Evolutionary conservation across 1,140 invertebrate species (phyloP).

Genomic region (Zaprionus davidi): DNA sequence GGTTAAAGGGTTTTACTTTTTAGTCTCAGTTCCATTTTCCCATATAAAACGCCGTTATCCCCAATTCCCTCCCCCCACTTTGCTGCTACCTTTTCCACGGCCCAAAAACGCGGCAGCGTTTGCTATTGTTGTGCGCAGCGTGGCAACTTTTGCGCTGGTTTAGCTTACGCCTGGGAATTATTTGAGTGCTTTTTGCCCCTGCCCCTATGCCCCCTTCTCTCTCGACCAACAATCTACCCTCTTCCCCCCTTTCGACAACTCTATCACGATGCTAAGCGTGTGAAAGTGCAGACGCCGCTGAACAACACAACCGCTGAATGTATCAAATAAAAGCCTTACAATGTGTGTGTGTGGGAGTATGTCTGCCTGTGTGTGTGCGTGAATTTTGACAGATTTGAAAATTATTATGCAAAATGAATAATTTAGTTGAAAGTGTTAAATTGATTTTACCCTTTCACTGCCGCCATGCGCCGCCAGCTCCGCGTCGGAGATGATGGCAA

Average conservation of each 20-base stretch:
- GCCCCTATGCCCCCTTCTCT: background rate
- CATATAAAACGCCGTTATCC: constrained; percentile 19
- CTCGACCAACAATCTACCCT: background rate
- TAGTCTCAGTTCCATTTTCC: constrained; percentile 53
- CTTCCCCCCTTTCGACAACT: constrained; percentile 20
- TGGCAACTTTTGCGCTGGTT: constrained; percentile 77
- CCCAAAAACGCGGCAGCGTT: background rate
- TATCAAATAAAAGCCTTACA: constrained; percentile 55
- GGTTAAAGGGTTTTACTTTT: constrained; percentile 81
- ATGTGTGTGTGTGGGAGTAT: constrained; percentile 25
- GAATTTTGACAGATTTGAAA: constrained; percentile 81
- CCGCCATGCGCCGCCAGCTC: constrained; percentile 47
- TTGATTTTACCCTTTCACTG: constrained; percentile 80
- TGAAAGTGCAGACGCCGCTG: constrained; percentile 74
- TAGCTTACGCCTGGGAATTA: constrained; percentile 81
- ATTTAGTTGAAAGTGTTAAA: constrained; percentile 82
- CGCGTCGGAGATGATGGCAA: constrained; percentile 65
- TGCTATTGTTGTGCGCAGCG: constrained; percentile 70
- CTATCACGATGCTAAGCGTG: constrained; percentile 60
- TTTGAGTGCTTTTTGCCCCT: constrained; percentile 76
- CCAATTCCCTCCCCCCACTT: background rate
- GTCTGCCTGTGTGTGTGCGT: constrained; percentile 35
- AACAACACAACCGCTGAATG: constrained; percentile 50
- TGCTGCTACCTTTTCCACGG: background rate
- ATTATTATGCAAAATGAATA: constrained; percentile 83